Evolutionary conservation across 2,888 invertebrate species (phyloP).

Genomic region (Lordiphosa fenestrarum): DNA sequence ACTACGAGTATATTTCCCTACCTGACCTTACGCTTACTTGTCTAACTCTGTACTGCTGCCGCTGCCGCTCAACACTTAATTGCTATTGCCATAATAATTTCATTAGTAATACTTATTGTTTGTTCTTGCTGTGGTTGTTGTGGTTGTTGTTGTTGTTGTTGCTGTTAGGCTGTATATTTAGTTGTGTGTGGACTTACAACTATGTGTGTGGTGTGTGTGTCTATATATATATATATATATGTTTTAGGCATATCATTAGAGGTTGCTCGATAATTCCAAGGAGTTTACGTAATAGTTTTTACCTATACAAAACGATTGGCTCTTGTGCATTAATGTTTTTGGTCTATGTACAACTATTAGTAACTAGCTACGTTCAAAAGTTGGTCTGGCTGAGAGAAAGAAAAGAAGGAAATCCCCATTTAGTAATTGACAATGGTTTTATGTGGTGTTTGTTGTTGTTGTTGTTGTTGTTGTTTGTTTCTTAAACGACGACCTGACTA

Average conservation of each 20-base stretch:
- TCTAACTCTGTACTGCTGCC: slow-evolving; percentile 19
- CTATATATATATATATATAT: background rate
- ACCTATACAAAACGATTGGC: background rate
- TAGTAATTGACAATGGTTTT: too few relatives aligned
- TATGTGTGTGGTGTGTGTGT: slow-evolving; percentile 13
- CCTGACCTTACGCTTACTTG: slow-evolving; percentile 35
- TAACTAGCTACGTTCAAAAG: too few relatives aligned
- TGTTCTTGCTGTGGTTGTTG: slow-evolving; percentile 10
- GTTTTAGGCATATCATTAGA: slow-evolving; percentile 51
- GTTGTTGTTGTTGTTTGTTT: slow-evolving; percentile 1
- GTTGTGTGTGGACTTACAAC: slow-evolving; percentile 22
- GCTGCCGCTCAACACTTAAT: slow-evolving; percentile 35
- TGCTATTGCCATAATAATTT: slow-evolving; percentile 30
- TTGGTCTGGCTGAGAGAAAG: too few relatives aligned
- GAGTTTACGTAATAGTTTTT: slow-evolving; percentile 17
- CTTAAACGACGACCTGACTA: slow-evolving; percentile 27
- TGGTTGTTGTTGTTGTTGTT: background rate
- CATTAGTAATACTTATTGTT: slow-evolving; percentile 58
- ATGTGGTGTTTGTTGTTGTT: too few relatives aligned
- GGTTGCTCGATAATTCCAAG: slow-evolving; percentile 42
- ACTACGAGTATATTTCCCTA: slow-evolving; percentile 48
- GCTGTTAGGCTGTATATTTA: background rate
- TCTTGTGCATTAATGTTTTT: slow-evolving; percentile 5
- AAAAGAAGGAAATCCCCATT: too few relatives aligned
- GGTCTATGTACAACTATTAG: slow-evolving; percentile 9